Evolutionary conservation across 92 coral and sea anemone genomes (phyloP), one percentile per base, ranked within the genome.

Genomic region (Desmophyllum pertusum): DNA sequence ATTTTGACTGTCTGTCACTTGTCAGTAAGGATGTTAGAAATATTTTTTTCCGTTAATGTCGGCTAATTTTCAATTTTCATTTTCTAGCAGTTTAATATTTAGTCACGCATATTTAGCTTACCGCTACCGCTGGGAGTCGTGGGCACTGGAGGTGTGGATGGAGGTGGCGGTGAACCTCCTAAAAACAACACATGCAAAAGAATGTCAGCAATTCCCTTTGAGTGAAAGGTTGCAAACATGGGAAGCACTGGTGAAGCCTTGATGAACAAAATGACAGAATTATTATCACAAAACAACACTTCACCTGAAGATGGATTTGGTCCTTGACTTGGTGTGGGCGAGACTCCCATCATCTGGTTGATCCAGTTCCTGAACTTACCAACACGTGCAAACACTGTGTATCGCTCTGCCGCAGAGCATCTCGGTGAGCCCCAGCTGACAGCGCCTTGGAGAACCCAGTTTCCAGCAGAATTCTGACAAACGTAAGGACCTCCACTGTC

Each of bases 401-500:
- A 88, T 65, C 37, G 69, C 50, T 83, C 75, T 27, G 41, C 45
- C 40, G 85, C 61, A 46, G 83, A 39, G 30, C 91, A 88, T 4
- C 76, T 69, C 5, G 69, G 29, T 23, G 91, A 88, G 0, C 91
- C 91, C 91, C 91, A 88, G 37, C 91, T 88, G 2, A 88, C 91
- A 11, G 84, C 88, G 31, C 88, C 88, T 11, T 88, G 85, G 23
- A 88, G 29, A 10, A 46, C 53, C 45, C 83, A 88, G 85, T 70
- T 10, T 43, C 70, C 29, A 27, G 62, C 79, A 50, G 64, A 10
- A 53, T 88, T 72, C 39, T 45, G 77, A 33, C 95, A 92, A 18
- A 86, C 91, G 18, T 80, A 92, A 30, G 91, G 93, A 1, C 93
- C 93, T 35, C 95, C 95, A 57, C 93, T 92, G 81, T 92, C 93